A percentile compares a stretch with the other conserved stretches of the same genome.
Evolutionary conservation across 2,113 vertebrate species (phyloP).

Genomic region (Synchiropus splendidus): DNA sequence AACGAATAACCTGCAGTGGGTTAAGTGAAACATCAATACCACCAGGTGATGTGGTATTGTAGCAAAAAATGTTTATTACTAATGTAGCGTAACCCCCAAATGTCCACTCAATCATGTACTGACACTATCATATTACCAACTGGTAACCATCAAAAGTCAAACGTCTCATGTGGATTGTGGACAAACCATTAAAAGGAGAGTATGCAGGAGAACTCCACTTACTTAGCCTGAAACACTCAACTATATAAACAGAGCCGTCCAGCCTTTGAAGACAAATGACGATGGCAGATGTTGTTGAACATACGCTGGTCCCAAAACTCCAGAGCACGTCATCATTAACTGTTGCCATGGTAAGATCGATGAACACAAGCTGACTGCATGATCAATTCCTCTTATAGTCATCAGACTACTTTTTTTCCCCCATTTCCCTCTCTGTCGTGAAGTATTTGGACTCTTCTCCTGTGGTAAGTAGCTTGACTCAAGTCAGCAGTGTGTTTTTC

Average conservation of each 20-base stretch:
- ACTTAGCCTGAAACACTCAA: neutral
- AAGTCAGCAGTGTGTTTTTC: conserved; percentile 34
- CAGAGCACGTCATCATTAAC: neutral
- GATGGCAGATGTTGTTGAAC: conserved; percentile 26
- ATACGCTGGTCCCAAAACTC: no score
- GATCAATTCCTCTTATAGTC: conserved; percentile 29
- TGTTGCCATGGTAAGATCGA: neutral
- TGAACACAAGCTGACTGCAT: conserved; percentile 12
- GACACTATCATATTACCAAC: conserved; percentile 4
- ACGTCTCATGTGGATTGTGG: conserved; percentile 21
- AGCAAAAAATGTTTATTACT: neutral
- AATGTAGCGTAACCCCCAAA: neutral
- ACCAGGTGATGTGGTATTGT: neutral
- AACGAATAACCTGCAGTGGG: no score
- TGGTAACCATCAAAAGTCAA: conserved; percentile 2
- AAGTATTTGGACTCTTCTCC: conserved; percentile 33
- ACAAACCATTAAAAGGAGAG: conserved; percentile 6
- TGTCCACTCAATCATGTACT: neutral
- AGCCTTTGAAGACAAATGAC: conserved; percentile 10
- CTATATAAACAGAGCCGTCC: conserved; percentile 6
- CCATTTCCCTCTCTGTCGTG: conserved; percentile 9
- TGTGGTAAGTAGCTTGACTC: conserved; percentile 28
- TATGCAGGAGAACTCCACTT: conserved; percentile 9
- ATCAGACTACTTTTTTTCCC: no score
- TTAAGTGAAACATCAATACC: no score